Evolutionary conservation across 2,888 invertebrate species (phyloP).

Genomic region (Rhagium mordax): DNA sequence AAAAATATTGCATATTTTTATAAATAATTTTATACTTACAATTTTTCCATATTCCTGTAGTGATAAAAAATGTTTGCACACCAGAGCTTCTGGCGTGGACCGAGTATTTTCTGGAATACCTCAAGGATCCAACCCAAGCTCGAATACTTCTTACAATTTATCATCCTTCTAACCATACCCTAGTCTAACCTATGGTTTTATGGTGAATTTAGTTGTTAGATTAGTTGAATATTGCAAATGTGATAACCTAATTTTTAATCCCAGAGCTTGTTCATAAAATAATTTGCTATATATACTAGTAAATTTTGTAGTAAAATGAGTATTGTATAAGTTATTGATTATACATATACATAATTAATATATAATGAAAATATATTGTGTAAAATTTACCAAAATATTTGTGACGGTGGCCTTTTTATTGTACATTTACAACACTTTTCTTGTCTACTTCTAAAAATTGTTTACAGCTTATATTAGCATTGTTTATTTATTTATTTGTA

Average conservation of each 20-base stretch:
- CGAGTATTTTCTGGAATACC: slow-evolving; percentile 68
- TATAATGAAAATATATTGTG: slow-evolving; percentile 30
- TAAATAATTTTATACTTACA: not conserved
- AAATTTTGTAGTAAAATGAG: slow-evolving; percentile 35
- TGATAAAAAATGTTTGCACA: slow-evolving; percentile 57
- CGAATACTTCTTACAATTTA: slow-evolving; percentile 45
- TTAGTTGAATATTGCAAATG: slow-evolving; percentile 35
- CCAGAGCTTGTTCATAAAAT: slow-evolving; percentile 38
- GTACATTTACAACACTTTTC: slow-evolving; percentile 43
- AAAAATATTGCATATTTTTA: not conserved
- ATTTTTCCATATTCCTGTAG: not conserved
- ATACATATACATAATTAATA: slow-evolving; percentile 17
- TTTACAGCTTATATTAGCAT: slow-evolving; percentile 43
- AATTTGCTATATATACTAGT: slow-evolving; percentile 39
- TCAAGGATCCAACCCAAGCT: slow-evolving; percentile 65
- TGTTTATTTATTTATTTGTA: slow-evolving; percentile 61
- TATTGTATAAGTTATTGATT: slow-evolving; percentile 29
- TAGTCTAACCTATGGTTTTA: slow-evolving; percentile 21
- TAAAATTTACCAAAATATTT: slow-evolving; percentile 51
- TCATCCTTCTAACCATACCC: slow-evolving; percentile 26
- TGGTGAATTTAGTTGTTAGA: slow-evolving; percentile 18
- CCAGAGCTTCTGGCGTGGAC: slow-evolving; percentile 65
- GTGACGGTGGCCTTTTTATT: slow-evolving; percentile 56
- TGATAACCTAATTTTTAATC: slow-evolving; percentile 40
- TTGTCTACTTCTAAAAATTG: slow-evolving; percentile 35